Conservation (phyloP, 2,113 vertebrate species). For the Kryptolebias marmoratus region DNA sequence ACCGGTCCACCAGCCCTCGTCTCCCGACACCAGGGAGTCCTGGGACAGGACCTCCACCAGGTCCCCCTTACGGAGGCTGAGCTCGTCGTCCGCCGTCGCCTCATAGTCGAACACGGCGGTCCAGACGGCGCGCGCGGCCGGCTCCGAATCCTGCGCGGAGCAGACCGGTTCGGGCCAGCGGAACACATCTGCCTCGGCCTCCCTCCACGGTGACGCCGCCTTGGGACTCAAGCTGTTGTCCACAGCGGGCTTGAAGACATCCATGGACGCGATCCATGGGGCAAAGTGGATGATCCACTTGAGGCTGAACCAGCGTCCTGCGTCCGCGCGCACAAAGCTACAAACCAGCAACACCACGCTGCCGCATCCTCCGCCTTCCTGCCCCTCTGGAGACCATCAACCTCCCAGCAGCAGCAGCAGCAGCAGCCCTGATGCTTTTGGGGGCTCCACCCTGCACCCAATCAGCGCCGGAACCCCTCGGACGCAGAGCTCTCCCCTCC, state of each 20-base stretch:
- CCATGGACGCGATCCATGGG: slow-evolving; percentile 84
- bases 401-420: slow-evolving; percentile 1
- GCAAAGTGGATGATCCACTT: slow-evolving; percentile 78
- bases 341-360: slow-evolving; percentile 19
- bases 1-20: slow-evolving; percentile 98
- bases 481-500: slow-evolving; percentile 28
- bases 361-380: slow-evolving; percentile 38
- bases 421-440: neutral
- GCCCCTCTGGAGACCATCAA: slow-evolving; percentile 23
- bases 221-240: slow-evolving; percentile 70
- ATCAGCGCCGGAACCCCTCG: slow-evolving; percentile 24
- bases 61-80: slow-evolving; percentile 92
- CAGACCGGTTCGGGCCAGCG: slow-evolving; percentile 68
- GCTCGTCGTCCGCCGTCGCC: slow-evolving; percentile 93
- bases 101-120: slow-evolving; percentile 98
- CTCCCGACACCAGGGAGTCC: slow-evolving; percentile 94
- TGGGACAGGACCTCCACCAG: slow-evolving; percentile 93
- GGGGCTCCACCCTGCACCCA: slow-evolving; percentile 33
- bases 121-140: slow-evolving; percentile 79
- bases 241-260: slow-evolving; percentile 79
- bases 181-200: slow-evolving; percentile 66
- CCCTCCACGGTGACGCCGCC: slow-evolving; percentile 54
- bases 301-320: slow-evolving; percentile 59
- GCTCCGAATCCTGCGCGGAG: slow-evolving; percentile 46
- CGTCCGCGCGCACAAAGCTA: slow-evolving; percentile 34